Evolutionary conservation across 2,797 vertebrate genomes (phyloP).

Genomic region (Hippocampus kuda): DNA sequence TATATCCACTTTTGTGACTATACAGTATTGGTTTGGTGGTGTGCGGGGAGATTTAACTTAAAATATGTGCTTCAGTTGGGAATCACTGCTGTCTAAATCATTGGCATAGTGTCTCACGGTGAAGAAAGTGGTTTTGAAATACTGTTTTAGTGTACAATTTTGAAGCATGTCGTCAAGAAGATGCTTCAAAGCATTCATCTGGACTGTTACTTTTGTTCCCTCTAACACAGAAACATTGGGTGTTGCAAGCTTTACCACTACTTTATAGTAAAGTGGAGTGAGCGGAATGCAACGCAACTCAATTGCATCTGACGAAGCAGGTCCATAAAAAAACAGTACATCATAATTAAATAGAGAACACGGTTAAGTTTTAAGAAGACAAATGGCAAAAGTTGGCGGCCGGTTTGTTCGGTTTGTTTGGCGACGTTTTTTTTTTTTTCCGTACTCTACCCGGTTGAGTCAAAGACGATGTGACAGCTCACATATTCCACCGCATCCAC

Average conservation of each 20-base stretch:
- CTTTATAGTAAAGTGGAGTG: background rate
- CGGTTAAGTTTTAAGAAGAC: background rate
- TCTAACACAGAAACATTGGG: background rate
- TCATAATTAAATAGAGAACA: background rate
- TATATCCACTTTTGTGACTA: too few species aligned
- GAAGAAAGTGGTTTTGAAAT: background rate
- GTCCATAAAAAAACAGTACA: background rate
- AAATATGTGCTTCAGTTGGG: too few species aligned
- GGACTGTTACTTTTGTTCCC: background rate
- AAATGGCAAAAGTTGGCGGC: background rate
- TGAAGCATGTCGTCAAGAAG: background rate
- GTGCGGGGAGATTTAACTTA: too few species aligned
- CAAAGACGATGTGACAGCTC: background rate
- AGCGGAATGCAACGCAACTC: background rate
- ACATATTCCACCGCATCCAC: conserved; percentile 4
- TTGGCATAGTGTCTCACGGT: too few species aligned
- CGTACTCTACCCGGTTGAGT: background rate
- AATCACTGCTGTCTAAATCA: too few species aligned
- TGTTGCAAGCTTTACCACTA: background rate
- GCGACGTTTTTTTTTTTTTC: background rate
- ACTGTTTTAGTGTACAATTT: background rate
- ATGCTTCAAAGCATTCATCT: background rate
- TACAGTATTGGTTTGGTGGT: too few species aligned
- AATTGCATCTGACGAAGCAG: background rate
- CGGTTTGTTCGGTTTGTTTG: background rate